Evolutionary conservation across 1,140 invertebrate genomes (phyloP), one percentile per base, ranked within the genome.

Genomic region (Sipha flava): DNA sequence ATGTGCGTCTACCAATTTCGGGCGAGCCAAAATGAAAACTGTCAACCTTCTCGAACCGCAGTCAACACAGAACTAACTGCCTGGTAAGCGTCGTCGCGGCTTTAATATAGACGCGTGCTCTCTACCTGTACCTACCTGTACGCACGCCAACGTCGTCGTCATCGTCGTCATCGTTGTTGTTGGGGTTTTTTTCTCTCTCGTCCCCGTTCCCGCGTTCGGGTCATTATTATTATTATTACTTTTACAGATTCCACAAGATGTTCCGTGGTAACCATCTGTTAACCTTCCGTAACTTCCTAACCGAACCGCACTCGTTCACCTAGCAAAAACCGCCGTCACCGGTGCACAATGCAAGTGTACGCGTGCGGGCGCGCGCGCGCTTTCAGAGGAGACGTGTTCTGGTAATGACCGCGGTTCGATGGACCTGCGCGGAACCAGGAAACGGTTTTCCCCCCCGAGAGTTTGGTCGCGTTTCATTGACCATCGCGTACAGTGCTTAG

Each of bases 41-140:
- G 73, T 54, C 73, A 77, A 77, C 73, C 73, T 77, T 77, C 73
- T 57, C 73, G 73, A 40, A 77, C 73, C 73, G 73, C 73, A 77
- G 73, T 77, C 73, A 77, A 77, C 73, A 77, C 73, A 77, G 73
- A 77, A 77, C 72, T 75, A 57, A 75, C 29, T 37, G 34, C 5
- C 21, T n/a, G 23, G 34, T 29, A 52, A 10, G 34, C 34, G 21
- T 16, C 52, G 52, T 29, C 49, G 21, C 21, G 31, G 12, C 31
- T 59, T 70, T 77, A 57, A 70, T 70, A 70, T 68, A 45, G n/a
- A 37, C 26, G 16, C 21, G 7, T 23, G n/a, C n/a, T n/a, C n/a
- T n/a, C n/a, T n/a, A n/a, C n/a, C n/a, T n/a, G n/a, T n/a, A n/a
- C n/a, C n/a, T n/a, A n/a, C n/a, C n/a, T n/a, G n/a, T n/a, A n/a